A percentile compares a stretch with the other conserved stretches of the same genome.
Conservation (phyloP, 2,888 invertebrate species). For the Polymixis flavicincta region DNA sequence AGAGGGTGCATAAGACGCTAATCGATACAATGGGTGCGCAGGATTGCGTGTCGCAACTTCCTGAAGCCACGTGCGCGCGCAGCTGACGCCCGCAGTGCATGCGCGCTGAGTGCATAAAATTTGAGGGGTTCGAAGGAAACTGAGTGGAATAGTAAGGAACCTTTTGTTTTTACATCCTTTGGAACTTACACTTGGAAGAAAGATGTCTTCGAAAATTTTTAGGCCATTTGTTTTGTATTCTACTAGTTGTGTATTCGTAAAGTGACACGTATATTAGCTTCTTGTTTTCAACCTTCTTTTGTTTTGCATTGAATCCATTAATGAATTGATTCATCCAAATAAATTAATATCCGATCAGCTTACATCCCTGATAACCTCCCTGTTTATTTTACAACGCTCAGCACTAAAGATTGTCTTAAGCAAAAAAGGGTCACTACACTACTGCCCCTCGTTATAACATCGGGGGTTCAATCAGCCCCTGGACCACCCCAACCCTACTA, state of each 20-base stretch:
- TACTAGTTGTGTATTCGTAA: background rate
- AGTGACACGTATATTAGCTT: background rate
- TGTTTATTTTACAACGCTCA: constrained; percentile 32
- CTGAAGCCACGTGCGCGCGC: constrained; percentile 78
- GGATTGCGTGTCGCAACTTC: constrained; percentile 73
- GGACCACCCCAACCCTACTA: constrained; percentile 45
- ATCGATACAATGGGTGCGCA: constrained; percentile 75
- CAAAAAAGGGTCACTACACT: constrained; percentile 66
- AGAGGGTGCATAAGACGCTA: constrained; percentile 64
- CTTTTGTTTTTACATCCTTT: constrained; percentile 61
- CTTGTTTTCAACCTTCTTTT: background rate
- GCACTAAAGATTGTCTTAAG: constrained; percentile 31
- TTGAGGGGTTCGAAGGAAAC: constrained; percentile 52
- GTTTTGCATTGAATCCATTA: background rate
- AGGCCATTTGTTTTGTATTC: background rate
- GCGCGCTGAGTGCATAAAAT: constrained; percentile 51
- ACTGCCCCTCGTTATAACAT: constrained; percentile 50
- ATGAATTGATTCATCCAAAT: background rate
- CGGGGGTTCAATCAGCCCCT: constrained; percentile 50
- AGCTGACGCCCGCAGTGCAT: constrained; percentile 85
- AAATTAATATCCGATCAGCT: background rate
- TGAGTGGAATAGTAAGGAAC: constrained; percentile 55
- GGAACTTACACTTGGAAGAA: background rate
- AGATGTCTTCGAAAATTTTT: constrained; percentile 14
- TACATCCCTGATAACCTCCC: background rate